Percentiles rank a stretch among this genome's conserved stretches.
Conservation (phyloP, 2,888 invertebrate species). For the Dasysyrphus albostriatus region DNA sequence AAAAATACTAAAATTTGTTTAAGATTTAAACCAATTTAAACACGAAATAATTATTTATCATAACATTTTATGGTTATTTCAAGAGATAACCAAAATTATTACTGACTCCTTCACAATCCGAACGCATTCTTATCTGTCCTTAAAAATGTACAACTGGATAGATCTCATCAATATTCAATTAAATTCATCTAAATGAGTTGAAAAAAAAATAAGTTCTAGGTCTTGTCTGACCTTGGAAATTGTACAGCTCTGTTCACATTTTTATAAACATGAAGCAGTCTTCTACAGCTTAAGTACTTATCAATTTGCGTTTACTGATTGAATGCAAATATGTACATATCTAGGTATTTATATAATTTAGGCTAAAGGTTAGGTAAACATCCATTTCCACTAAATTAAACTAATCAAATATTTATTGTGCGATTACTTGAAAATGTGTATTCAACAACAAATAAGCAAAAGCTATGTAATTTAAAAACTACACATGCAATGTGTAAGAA, state of each 20-base stretch:
- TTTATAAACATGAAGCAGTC: neutral
- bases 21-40: too few species aligned
- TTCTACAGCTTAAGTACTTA: neutral
- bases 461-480: slow-evolving; percentile 5
- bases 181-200: neutral
- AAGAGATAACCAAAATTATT: too few species aligned
- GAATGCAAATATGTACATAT: neutral
- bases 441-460: slow-evolving; percentile 22
- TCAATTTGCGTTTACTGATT: neutral
- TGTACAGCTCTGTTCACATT: neutral
- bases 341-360: neutral
- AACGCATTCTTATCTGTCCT: too few species aligned
- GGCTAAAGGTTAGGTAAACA: slow-evolving; percentile 29
- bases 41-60: too few species aligned
- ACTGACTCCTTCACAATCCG: too few species aligned
- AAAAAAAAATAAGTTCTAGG: neutral
- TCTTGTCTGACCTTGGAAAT: neutral
- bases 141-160: too few species aligned
- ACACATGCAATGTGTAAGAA: slow-evolving; percentile 5
- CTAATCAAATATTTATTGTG: slow-evolving; percentile 50
- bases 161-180: neutral
- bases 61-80: too few species aligned
- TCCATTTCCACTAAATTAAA: slow-evolving; percentile 19
- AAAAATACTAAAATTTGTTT: too few species aligned
- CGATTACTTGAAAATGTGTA: slow-evolving; percentile 8